Conservation (phyloP, 2,113 vertebrate genomes). For the Carassius gibelio region DNA sequence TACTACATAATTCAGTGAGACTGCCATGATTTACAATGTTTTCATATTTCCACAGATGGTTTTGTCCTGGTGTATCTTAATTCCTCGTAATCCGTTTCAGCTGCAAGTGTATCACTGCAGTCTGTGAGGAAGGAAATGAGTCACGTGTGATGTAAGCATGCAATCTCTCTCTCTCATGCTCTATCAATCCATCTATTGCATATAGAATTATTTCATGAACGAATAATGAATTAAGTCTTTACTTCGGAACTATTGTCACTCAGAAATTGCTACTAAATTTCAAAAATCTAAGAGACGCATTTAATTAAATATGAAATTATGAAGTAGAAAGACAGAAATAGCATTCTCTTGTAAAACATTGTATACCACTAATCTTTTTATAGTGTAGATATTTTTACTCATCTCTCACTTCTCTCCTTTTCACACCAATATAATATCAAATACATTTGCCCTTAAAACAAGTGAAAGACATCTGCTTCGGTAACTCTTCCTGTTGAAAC, state of each 20-base stretch:
- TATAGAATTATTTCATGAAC: not conserved
- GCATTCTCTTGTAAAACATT: not conserved
- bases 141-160: conserved; percentile 14
- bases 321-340: not conserved
- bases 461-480: not conserved
- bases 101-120: not conserved
- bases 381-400: not conserved
- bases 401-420: not conserved
- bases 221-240: not conserved
- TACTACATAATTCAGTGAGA: conserved; percentile 31
- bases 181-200: not conserved
- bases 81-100: conserved; percentile 11
- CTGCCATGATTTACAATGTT: conserved; percentile 35
- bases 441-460: not conserved
- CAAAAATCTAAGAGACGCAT: not conserved
- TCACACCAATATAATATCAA: conserved; percentile 7
- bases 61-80: conserved; percentile 24
- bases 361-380: not conserved
- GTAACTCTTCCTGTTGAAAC: not conserved
- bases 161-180: not conserved
- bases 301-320: not conserved
- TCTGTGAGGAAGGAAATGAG: conserved; percentile 2
- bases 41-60: conserved; percentile 38
- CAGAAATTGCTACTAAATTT: not conserved
- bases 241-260: not conserved